Conservation (phyloP, 1,140 invertebrate genomes). For the Rhysida immarginata region DNA sequence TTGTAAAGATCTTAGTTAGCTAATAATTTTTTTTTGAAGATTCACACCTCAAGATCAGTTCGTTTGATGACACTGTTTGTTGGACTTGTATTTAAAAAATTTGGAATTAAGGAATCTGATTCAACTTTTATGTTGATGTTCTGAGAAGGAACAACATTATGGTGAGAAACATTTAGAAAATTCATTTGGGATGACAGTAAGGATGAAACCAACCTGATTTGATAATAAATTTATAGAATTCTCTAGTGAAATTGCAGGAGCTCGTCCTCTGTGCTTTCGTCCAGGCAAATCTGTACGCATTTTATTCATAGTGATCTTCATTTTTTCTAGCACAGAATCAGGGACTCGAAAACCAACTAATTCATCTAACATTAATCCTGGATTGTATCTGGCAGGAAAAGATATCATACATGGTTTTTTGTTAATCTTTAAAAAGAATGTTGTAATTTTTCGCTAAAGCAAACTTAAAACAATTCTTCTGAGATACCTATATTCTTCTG, state of each 20-base stretch:
- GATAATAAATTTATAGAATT: neutral
- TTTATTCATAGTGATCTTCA: constrained; percentile 31
- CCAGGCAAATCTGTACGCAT: constrained; percentile 26
- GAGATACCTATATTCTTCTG: constrained; percentile 47
- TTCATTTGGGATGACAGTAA: too few species aligned
- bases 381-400: constrained; percentile 45
- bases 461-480: neutral
- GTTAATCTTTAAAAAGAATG: neutral
- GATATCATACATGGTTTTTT: neutral
- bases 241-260: neutral
- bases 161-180: too few species aligned
- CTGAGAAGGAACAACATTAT: too few species aligned
- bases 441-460: neutral
- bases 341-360: constrained; percentile 55
- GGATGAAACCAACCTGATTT: too few species aligned
- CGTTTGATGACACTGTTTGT: neutral
- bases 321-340: constrained; percentile 52
- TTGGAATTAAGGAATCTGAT: neutral
- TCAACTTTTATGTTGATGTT: too few species aligned
- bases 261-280: constrained; percentile 10
- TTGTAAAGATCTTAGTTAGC: too few species aligned
- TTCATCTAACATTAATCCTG: constrained; percentile 44
- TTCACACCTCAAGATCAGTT: neutral
- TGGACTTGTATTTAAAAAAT: neutral
- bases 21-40: neutral